Evolutionary conservation across 2,888 invertebrate genomes (phyloP), one percentile per base, ranked within the genome.

Genomic region (Epicampocera succincta): DNA sequence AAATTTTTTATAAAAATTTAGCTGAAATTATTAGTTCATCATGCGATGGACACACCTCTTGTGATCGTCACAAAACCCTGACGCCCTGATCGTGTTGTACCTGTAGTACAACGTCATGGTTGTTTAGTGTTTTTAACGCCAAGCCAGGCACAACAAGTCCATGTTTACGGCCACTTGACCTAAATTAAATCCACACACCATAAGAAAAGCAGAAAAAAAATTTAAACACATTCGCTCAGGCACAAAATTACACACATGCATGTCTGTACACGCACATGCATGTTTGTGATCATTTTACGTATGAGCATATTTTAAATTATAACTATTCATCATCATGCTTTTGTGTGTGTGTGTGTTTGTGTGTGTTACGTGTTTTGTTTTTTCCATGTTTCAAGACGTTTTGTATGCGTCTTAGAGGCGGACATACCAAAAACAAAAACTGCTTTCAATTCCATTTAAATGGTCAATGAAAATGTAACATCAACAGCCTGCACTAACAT

Each of bases 21-120:
- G 66, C 42, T 40, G 65, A 60, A 76, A 68, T 68, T 76, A 76
- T 81, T 68, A 81, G 72, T 76, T 81, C 56, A 73, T 81, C 40
- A 63, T 73, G 56, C 77, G 68, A 58, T 58, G 76, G 56, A 63
- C 72, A 68, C 76, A 77, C 63, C 68, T 73, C 63, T 66, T 77
- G 58, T 17, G 54, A 73, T 19, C 61, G 54, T 72, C 52, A 75
- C 60, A 54, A 76, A 19, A 60, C 38, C 52, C 65, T 68, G 68
- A 68, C 63, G 48, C 13, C 46, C n/a, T 58, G 9, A 25, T 40
- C 42, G 25, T 61, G 29, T 17, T 46, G 48, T 77, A 72, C 54
- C 75, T 73, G 76, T n/a, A 50, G 21, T 56, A 4, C 5, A 68
- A 46, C 71, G 29, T 33, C 33, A 61, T 72, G 66, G 61, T 17